phyloP scores from a whole-genome alignment of 2,113 vertebrate genomes.

The Burhinus oedicnemus region DNA sequence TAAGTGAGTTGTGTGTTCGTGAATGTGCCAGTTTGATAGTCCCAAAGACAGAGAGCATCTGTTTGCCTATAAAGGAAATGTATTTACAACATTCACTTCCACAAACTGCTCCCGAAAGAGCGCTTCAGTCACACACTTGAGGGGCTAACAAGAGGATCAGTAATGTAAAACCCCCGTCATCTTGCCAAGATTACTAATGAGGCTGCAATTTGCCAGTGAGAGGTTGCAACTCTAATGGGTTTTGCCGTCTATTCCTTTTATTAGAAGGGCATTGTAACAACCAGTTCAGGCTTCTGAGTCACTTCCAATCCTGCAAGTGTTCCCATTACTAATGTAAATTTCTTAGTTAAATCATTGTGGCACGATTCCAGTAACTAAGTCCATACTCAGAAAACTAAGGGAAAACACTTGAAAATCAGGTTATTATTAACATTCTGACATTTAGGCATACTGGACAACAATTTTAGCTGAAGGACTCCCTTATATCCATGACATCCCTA shows the following conservation, averaged over 20 bases:
- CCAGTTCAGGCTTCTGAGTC: not conserved
- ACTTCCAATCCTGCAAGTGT: not conserved
- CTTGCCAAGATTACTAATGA: constrained; percentile 38
- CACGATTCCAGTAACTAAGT: not conserved
- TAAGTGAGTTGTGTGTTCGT: not conserved
- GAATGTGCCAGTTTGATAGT: not conserved
- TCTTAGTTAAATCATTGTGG: not conserved
- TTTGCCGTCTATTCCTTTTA: not conserved
- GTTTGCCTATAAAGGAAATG: constrained; percentile 52
- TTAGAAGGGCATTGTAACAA: not conserved
- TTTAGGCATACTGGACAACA: not conserved
- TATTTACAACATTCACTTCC: constrained; percentile 37
- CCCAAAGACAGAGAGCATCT: constrained; percentile 37
- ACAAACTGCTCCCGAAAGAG: constrained; percentile 25
- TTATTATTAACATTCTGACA: not conserved
- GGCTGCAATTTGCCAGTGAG: not conserved
- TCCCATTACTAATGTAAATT: not conserved
- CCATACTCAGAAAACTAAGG: not conserved
- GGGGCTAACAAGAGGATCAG: constrained; percentile 37
- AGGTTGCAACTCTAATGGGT: not conserved
- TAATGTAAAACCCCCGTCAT: not conserved
- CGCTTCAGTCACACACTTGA: constrained; percentile 10
- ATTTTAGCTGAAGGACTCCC: not conserved
- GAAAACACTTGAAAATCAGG: not conserved
- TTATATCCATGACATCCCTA: not conserved